Conservation (phyloP, 1,140 invertebrate species). For the Cydia amplana region DNA sequence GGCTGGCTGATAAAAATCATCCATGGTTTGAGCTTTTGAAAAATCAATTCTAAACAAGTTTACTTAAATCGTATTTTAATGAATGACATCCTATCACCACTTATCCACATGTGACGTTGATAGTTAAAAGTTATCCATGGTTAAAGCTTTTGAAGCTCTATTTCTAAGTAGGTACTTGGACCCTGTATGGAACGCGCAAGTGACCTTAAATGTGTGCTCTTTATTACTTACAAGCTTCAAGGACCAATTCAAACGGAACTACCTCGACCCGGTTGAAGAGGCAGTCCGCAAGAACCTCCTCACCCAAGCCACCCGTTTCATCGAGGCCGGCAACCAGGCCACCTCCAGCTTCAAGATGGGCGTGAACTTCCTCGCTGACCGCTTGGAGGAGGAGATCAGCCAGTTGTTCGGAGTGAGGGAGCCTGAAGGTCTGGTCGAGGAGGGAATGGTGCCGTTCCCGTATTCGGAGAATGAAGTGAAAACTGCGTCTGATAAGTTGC, state of each 20-base stretch:
- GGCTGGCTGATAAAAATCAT: too few relatives aligned
- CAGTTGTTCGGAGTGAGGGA: constrained; percentile 41
- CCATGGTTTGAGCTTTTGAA: too few relatives aligned
- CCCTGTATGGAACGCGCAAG: too few relatives aligned
- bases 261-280: constrained; percentile 53
- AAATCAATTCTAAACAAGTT: too few relatives aligned
- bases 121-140: too few relatives aligned
- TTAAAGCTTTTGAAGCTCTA: too few relatives aligned
- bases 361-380: constrained; percentile 52
- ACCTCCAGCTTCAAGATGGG: constrained; percentile 50
- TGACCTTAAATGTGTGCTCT: too few relatives aligned
- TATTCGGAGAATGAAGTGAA: constrained; percentile 39
- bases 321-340: constrained; percentile 55
- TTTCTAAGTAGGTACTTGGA: too few relatives aligned
- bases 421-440: not conserved
- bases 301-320: constrained; percentile 51
- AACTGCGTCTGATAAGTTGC: constrained; percentile 34
- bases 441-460: constrained; percentile 48
- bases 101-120: too few relatives aligned
- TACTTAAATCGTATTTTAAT: too few relatives aligned
- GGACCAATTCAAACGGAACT: constrained; percentile 47
- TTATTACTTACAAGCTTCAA: constrained; percentile 51
- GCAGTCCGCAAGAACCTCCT: constrained; percentile 60
- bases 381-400: constrained; percentile 48
- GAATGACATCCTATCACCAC: too few relatives aligned